Evolutionary conservation across 1,140 invertebrate genomes (phyloP), one percentile per base, ranked within the genome.

Genomic region (Ceratosolen fusciceps): DNA sequence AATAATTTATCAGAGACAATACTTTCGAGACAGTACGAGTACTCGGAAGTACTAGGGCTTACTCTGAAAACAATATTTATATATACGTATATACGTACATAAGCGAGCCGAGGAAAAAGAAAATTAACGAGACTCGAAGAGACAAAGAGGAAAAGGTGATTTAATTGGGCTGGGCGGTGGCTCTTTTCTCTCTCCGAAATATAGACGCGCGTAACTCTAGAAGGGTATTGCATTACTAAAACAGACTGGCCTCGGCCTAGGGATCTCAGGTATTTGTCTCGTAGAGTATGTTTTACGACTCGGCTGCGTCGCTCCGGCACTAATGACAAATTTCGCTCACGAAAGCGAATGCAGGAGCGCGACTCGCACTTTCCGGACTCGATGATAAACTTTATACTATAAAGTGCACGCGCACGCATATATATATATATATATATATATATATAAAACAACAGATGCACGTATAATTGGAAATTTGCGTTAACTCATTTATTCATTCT

Each of bases 221-320:
- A 87, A 84, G 87, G 85, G 86, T 88, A 86, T 89, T 86, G 70
- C 79, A 80, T 89, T 89, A 86, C 87, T 78, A 86, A 88, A 89
- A 87, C 85, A 87, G 72, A 81, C 19, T 62, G n/a, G 37, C 58
- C 73, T 74, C 73, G 31, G 26, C 37, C 39, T 74, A 65, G 56
- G 73, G 39, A 74, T 74, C 65, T 65, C 37, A 74, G 73, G 43
- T 65, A 74, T 58, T 74, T 74, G 37, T 47, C 58, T 74, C 24
- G 56, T 54, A 72, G n/a, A 58, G 34, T 56, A 54, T 58, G 54
- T 74, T 74, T 74, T 74, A 43, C 54, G 34, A 43, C 54, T 43
- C 19, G n/a, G n/a, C n/a, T 58, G 60, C 52, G 58, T 43, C 37
- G 21, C 70, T 31, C 29, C 7, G 29, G 43, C 29, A 72, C 31